Base-by-base conservation (phyloP, 2,888 invertebrate genomes). In the Ochropleura leucogaster region DNA sequence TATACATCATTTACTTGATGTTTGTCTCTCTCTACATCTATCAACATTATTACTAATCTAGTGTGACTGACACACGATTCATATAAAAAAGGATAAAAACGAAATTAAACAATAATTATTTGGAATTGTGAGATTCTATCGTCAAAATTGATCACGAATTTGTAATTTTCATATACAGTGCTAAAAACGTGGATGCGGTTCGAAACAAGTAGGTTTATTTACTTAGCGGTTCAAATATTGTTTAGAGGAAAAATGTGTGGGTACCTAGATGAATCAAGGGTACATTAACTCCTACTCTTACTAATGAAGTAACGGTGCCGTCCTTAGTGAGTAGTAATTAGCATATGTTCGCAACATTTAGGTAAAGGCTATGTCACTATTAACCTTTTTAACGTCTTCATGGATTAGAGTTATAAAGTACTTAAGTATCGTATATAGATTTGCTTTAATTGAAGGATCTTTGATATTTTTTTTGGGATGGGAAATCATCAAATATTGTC, bases 291-390 rank as follows among this genome's bases (percentile, higher is more conserved):
- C 20, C 4, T 51, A 59, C 42, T 78, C 65, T 42, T 72, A 60
- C 60, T 77, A 72, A 77, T 62, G 44, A 77, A 51, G 62, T 72
- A 77, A 72, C 72, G 40, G 62, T 66, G 20, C 18, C 30, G 12
- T 78, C 42, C 51, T 72, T 57, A 72, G 62, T 42, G 0, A 20
- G 12, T 40, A 53, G 7, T 66, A 40, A 60, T 77, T 77, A 78
- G 9, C 49, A 79, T 20, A 20, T 12, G 0, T 18, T 44, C 7
- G 74, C 57, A 44, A 68, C 8, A 79, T 64, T 59, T 63, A 55
- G 46, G 10, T 53, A 53, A 57, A 74, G 53, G 20, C 18, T 59
- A 30, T 42, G 5, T 7, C 20, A 20, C 46, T 53, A 62, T 20
- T 10, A 7, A 47, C 20, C 14, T 53, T 14, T 62, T 14, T n/a